These are phyloP conservation scores for Melierax canorus DNA, from an alignment of 2,113 vertebrate genomes.

Conservation along the genomic window DNA sequence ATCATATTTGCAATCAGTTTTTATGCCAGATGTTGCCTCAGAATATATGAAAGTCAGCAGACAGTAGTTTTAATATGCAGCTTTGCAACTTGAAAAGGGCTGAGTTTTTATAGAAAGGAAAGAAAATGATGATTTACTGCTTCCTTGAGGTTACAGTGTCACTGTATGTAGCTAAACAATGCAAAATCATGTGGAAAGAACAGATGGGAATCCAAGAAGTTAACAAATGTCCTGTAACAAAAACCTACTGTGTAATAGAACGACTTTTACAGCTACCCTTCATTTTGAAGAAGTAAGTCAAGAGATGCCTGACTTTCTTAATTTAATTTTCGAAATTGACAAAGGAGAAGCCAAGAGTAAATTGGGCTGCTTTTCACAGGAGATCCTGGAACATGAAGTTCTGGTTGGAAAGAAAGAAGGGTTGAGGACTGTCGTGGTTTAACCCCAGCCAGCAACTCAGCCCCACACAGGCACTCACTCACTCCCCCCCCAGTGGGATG, in stretches of 20 bases:
- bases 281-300: neutral
- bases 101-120: neutral
- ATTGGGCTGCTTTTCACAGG: neutral
- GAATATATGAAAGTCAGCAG: constrained; percentile 10
- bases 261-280: neutral
- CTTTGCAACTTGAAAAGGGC: neutral
- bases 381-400: neutral
- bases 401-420: neutral
- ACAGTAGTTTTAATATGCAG: constrained; percentile 1
- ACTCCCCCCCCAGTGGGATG: too few species aligned
- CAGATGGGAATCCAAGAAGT: neutral
- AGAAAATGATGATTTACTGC: neutral
- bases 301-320: neutral
- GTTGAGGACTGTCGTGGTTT: neutral
- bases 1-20: constrained; percentile 37
- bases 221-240: neutral
- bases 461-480: too few species aligned
- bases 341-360: neutral
- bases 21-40: constrained; percentile 54
- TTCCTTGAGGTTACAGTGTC: neutral
- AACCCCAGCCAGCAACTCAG: too few species aligned
- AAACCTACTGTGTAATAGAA: neutral
- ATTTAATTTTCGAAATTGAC: neutral
- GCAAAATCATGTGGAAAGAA: neutral
- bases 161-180: neutral